A percentile compares a stretch with the other conserved stretches of the same genome.
phyloP scores from a whole-genome alignment of 2,888 invertebrate species.

The Parascotia fuliginaria region DNA sequence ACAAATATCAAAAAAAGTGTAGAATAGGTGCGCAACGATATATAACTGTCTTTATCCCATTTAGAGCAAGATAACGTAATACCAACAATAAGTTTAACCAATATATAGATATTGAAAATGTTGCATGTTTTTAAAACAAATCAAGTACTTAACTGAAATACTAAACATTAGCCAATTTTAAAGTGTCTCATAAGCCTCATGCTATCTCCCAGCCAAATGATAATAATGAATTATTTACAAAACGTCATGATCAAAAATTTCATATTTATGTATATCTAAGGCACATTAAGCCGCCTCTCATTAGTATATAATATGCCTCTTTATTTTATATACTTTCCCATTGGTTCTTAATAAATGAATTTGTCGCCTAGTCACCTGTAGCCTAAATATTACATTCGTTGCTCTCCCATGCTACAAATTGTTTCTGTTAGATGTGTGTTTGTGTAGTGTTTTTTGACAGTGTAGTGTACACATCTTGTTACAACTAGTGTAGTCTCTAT shows the following conservation, averaged over 20 bases:
- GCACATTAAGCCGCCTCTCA: no score
- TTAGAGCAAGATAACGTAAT: not conserved
- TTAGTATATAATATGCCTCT: no score
- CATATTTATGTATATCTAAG: no score
- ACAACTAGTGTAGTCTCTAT: not conserved
- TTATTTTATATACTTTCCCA: no score
- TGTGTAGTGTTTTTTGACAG: conserved; percentile 13
- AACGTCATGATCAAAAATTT: no score
- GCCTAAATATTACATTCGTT: conserved; percentile 3
- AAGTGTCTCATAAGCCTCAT: no score
- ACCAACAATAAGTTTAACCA: not conserved
- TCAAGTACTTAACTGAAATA: no score
- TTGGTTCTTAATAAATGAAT: not conserved
- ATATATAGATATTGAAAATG: no score
- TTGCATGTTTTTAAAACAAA: no score
- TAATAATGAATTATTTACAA: no score
- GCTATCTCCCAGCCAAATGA: no score
- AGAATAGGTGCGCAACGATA: conserved; percentile 19
- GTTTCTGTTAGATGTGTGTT: conserved; percentile 20
- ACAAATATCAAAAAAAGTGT: conserved; percentile 26
- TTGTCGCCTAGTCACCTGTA: not conserved
- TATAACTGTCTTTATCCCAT: conserved; percentile 12
- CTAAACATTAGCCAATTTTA: no score
- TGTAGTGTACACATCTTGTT: not conserved
- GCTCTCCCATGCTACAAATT: conserved; percentile 16